Conservation (phyloP, 30 jellyfish, hydroid and myxozoan genomes). For the Cassiopea andromeda region DNA sequence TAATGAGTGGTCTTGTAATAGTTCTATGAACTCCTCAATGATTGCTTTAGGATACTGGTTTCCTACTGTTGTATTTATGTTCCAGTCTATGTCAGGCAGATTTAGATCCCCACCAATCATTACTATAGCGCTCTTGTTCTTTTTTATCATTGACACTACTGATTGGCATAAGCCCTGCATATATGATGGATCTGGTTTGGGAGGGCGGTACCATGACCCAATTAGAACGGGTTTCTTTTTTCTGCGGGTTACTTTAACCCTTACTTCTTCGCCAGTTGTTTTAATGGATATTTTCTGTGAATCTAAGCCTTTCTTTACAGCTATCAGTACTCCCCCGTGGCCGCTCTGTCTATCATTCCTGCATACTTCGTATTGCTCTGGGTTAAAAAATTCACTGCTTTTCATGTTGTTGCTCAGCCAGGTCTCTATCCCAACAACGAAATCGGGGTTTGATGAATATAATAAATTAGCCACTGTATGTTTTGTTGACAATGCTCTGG, state of each 20-base stretch:
- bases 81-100: constrained; percentile 18
- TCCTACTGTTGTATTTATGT: background rate
- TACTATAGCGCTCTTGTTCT: constrained; percentile 4
- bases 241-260: constrained; percentile 16
- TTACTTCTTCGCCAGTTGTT: constrained; percentile 4
- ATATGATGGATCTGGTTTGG: constrained; percentile 26
- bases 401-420: constrained; percentile 13
- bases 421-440: background rate
- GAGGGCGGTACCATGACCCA: constrained; percentile 24
- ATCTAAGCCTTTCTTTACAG: constrained; percentile 14
- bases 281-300: background rate
- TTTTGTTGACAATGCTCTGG: constrained; percentile 21
- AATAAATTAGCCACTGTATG: constrained; percentile 5
- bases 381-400: constrained; percentile 5
- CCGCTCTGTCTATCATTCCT: constrained; percentile 29
- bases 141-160: background rate
- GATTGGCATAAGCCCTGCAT: background rate
- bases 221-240: constrained; percentile 1
- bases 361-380: background rate
- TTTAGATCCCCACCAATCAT: constrained; percentile 18
- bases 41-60: background rate
- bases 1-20: constrained; percentile 6
- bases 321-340: constrained; percentile 32
- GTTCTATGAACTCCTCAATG: constrained; percentile 9
- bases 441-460: constrained; percentile 24